Evolutionary conservation across 2,113 vertebrate genomes (phyloP).

Genomic region (Smithornis capensis): DNA sequence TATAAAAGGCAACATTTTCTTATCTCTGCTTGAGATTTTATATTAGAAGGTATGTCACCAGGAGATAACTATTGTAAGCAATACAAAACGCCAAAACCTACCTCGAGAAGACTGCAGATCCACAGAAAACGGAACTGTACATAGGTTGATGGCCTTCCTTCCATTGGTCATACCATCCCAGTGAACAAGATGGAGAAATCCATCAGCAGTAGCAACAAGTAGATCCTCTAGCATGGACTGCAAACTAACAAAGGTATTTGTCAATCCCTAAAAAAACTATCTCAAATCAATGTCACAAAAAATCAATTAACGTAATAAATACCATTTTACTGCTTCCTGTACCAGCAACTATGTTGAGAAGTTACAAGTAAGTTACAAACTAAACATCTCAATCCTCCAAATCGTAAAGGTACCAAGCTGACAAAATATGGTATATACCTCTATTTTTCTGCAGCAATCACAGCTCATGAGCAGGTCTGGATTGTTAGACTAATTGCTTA

Average conservation of each 20-base stretch:
- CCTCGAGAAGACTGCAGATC: conserved; percentile 95
- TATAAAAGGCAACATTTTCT: not conserved
- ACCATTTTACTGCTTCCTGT: not conserved
- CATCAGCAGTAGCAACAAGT: conserved; percentile 90
- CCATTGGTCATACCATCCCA: conserved; percentile 96
- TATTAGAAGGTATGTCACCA: not conserved
- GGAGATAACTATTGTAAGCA: not conserved
- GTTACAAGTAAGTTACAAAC: not conserved
- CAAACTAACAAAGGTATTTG: conserved; percentile 74
- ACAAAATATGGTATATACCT: not conserved
- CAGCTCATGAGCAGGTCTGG: not conserved
- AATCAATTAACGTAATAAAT: not conserved
- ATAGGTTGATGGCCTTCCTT: conserved; percentile 90
- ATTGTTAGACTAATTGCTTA: not conserved
- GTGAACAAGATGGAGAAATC: conserved; percentile 93
- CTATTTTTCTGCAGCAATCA: not conserved
- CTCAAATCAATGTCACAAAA: not conserved
- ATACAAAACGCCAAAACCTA: conserved; percentile 32
- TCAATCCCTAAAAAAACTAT: not conserved
- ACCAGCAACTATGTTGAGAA: not conserved
- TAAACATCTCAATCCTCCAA: not conserved
- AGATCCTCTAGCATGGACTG: conserved; percentile 92
- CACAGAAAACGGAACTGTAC: conserved; percentile 92
- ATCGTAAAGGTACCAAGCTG: not conserved
- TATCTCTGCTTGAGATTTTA: not conserved